phyloP scores from a whole-genome alignment of 2,888 invertebrate species.

The Rhagophthalmus giganteus region DNA sequence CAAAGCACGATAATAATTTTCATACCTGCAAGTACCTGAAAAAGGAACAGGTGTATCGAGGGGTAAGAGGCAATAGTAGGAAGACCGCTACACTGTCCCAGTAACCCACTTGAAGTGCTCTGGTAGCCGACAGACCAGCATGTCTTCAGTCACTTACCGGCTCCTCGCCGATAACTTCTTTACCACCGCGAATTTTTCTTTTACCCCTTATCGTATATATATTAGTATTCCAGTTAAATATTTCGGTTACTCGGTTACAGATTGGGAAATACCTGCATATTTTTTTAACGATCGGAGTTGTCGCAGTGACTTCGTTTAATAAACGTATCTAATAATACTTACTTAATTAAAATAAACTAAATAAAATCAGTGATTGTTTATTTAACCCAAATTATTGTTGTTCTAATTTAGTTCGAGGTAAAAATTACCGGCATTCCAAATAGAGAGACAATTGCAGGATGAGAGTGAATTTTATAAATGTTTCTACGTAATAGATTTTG shows the following conservation, averaged over 20 bases:
- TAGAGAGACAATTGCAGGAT: constrained; percentile 3
- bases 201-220: constrained; percentile 11
- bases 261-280: neutral
- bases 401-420: no score
- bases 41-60: constrained; percentile 38
- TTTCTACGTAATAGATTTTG: constrained; percentile 4
- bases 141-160: constrained; percentile 49
- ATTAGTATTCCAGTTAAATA: neutral
- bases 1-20: constrained; percentile 25
- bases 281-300: neutral
- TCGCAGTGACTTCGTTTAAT: neutral
- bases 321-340: neutral
- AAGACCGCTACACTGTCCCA: constrained; percentile 55
- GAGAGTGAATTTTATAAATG: constrained; percentile 14
- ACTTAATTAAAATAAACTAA: neutral
- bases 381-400: no score
- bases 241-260: neutral
- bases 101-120: constrained; percentile 54
- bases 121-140: constrained; percentile 54
- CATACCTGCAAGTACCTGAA: constrained; percentile 27
- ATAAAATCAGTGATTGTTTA: no score
- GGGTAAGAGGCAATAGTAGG: constrained; percentile 45
- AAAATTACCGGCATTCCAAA: no score
- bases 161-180: constrained; percentile 41
- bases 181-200: constrained; percentile 17